A percentile compares a stretch with the other conserved stretches of the same genome.
Conservation (phyloP, 2,888 invertebrate species). For the Epinotia bilunana region DNA sequence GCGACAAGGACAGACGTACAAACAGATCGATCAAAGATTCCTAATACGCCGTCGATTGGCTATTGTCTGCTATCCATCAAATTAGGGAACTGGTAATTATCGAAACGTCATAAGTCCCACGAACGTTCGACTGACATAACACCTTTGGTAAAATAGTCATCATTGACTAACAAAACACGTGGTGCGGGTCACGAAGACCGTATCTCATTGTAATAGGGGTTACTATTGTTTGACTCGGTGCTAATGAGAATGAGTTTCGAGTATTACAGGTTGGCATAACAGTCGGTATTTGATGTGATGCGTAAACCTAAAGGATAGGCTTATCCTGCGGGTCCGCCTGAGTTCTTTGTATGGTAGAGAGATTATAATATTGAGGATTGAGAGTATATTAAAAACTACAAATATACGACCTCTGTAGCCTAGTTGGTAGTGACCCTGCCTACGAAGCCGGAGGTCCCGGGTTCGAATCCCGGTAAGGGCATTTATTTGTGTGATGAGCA, state of each 20-base stretch:
- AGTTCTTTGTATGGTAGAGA: too few relatives aligned
- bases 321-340: too few relatives aligned
- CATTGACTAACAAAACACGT: not conserved
- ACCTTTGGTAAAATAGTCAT: not conserved
- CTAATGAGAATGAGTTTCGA: not conserved
- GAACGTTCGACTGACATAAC: not conserved
- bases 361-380: too few relatives aligned
- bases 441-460: too few relatives aligned
- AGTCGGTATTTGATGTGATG: not conserved
- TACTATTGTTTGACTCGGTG: not conserved
- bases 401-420: too few relatives aligned
- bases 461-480: too few relatives aligned
- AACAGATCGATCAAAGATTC: constrained; percentile 29
- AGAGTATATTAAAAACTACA: too few relatives aligned
- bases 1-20: constrained; percentile 12
- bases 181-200: not conserved
- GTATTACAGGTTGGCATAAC: constrained; percentile 1
- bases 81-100: not conserved
- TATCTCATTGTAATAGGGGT: not conserved
- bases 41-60: constrained; percentile 13
- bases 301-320: not conserved
- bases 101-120: constrained; percentile 1
- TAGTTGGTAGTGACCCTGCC: too few relatives aligned
- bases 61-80: constrained; percentile 26
- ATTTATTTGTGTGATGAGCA: too few relatives aligned